Base-by-base conservation (phyloP, 1,140 invertebrate species). In the Hylaeus volcanicus region DNA sequence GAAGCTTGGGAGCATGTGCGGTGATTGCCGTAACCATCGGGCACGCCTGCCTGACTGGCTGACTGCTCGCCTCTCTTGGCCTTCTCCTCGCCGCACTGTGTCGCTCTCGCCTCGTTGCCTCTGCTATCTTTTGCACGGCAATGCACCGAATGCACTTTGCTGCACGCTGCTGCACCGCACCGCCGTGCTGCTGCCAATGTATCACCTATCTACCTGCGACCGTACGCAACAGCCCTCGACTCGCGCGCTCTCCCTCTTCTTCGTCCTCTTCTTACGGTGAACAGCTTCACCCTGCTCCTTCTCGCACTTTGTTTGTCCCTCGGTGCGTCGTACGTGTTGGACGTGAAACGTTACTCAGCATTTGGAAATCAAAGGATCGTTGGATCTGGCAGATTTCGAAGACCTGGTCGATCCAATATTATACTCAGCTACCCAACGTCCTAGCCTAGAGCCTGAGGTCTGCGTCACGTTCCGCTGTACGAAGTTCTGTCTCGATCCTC, bases 1-100 rank as follows among this genome's bases (percentile, higher is more conserved):
- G 86, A 72, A 86, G 84, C 87, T 86, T 90, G 88, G 89, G 84
- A 90, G 88, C 89, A 89, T 90, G 89, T 89, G 87, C 86, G 84
- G 88, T 88, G 89, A 90, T 90, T 90, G 89, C 89, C 87, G 89
- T 90, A 90, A 89, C 88, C 88, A 89, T 89, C 84, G 88, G 89
- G 89, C 88, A 90, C 89, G 89, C 89, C 89, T 90, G 87, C 86
- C 79, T 79, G 81, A 70, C 82, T 86, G 80, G 66, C 74, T 82
- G 56, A 74, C 73, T 70, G 45, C 51, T 51, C 51, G 51, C 6
- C 76, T 79, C 74, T 39, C 76, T 70, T 56, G 66, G 64, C 76
- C 80, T 65, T 48, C 37, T 53, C 69, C 43, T 48, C 75, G 11
- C 51, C 2, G 14, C 11, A 48, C 58, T 51, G 68, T 60, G 58